Base-by-base conservation (phyloP, 1,140 invertebrate species). In the Trichonephila inaurata region DNA sequence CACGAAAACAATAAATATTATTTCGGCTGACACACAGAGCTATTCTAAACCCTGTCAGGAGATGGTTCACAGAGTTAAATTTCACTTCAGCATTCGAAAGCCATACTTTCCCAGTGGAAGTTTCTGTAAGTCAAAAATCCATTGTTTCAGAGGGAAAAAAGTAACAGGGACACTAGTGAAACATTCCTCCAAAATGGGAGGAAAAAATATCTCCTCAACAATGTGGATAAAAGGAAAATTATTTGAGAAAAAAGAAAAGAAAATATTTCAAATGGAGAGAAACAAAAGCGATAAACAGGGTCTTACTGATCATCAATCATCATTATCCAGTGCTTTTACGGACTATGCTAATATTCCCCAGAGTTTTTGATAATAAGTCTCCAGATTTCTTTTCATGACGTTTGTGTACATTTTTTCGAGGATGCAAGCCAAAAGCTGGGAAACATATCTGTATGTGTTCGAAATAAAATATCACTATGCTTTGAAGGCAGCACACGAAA, bases 281-380 rank as follows among this genome's bases (percentile, higher is more conserved):
- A 90, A 90, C 89, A 90, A 90, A 90, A 90, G 89, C 89, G 89
- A 90, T 90, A 90, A 77, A 90, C 89, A 90, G 16, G 66, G 69
- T 81, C 69, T 33, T 58, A 33, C 69, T 90, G 44, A 90, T 90
- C 89, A 90, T 90, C 89, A 90, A 90, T 90, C 89, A 90, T 90
- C 89, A 90, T 90, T 90, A 90, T 77, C 62, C 89, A 33, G 12
- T 60, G 89, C 62, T 90, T 90, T 81, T 77, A 61, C 66, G 18
- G 40, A 28, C 89, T 90, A 90, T 90, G 89, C 89, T 90, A 90
- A 90, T 90, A 90, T 81, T 90, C 89, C 69, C 89, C 24, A 16
- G 66, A 90, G 89, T 77, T 77, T 72, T 90, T 90, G 44, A 77
- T 81, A 58, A 90, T 90, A 90, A 90, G 89, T 90, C 33, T 69